Evolutionary conservation across 2,797 vertebrate species (phyloP).

Genomic region (Rhinophrynus dorsalis): DNA sequence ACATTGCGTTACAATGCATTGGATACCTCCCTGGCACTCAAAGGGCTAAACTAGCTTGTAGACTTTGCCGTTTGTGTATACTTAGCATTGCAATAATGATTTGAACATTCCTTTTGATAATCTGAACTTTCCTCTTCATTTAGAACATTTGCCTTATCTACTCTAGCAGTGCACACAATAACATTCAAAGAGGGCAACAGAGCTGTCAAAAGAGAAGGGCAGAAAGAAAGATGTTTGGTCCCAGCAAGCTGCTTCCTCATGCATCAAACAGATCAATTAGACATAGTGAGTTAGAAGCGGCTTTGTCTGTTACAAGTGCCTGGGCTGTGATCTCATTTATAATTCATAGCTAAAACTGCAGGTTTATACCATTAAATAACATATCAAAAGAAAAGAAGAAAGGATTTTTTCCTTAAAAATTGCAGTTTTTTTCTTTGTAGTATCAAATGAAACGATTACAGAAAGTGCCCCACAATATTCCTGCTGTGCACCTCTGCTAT

Average conservation of each 20-base stretch:
- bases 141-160: neutral
- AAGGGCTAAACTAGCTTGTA: too few species aligned
- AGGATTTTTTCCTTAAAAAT: slow-evolving; percentile 6
- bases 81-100: too few species aligned
- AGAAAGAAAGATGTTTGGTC: slow-evolving; percentile 16
- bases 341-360: slow-evolving; percentile 36
- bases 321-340: slow-evolving; percentile 33
- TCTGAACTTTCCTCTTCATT: slow-evolving; percentile 1
- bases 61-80: too few species aligned
- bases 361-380: slow-evolving; percentile 33
- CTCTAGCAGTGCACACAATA: neutral
- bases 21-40: too few species aligned
- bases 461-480: slow-evolving; percentile 5
- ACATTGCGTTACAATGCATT: too few species aligned
- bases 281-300: slow-evolving; percentile 13
- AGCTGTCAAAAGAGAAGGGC: slow-evolving; percentile 22
- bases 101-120: neutral
- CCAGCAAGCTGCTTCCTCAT: slow-evolving; percentile 23
- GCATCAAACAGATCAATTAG: slow-evolving; percentile 39
- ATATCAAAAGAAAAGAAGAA: slow-evolving; percentile 28
- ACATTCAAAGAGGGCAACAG: slow-evolving; percentile 20
- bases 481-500: slow-evolving; percentile 23
- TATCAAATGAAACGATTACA: slow-evolving; percentile 28
- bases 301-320: slow-evolving; percentile 29
- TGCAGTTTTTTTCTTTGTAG: slow-evolving; percentile 23